Evolutionary conservation across 2,797 vertebrate genomes (phyloP).

Genomic region (Sitta carolinensis): DNA sequence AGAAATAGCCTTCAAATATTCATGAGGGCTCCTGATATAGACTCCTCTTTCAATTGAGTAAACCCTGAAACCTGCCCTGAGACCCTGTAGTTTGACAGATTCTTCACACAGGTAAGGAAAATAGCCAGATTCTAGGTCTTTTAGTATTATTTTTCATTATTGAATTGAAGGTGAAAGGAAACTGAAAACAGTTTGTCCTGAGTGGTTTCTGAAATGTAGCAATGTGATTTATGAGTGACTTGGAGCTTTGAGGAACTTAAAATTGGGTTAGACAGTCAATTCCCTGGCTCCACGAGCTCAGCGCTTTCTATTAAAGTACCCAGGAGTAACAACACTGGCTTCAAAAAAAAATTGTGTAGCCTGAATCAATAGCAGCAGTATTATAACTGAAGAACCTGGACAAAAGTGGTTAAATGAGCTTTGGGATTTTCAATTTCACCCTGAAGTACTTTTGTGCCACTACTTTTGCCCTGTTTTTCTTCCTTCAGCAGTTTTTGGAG

Average conservation of each 20-base stretch:
- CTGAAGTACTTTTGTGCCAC: neutral
- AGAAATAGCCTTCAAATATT: neutral
- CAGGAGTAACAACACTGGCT: neutral
- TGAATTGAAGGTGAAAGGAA: neutral
- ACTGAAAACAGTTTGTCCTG: neutral
- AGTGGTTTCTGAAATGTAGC: neutral
- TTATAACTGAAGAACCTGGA: neutral
- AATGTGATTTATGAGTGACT: neutral
- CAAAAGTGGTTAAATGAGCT: neutral
- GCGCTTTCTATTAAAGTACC: neutral
- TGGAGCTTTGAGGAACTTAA: neutral
- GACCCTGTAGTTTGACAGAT: neutral
- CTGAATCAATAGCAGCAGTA: neutral
- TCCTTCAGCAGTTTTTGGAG: neutral
- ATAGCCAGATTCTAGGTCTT: neutral
- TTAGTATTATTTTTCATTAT: neutral
- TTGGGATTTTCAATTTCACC: neutral
- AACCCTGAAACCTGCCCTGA: neutral
- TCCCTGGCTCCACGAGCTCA: neutral
- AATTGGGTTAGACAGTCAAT: neutral
- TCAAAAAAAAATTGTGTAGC: neutral
- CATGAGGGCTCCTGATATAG: neutral
- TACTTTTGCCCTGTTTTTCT: neutral
- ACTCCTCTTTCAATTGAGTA: neutral
- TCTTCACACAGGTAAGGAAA: neutral